Conservation (phyloP, 2,888 invertebrate species). For the Nezara viridula region DNA sequence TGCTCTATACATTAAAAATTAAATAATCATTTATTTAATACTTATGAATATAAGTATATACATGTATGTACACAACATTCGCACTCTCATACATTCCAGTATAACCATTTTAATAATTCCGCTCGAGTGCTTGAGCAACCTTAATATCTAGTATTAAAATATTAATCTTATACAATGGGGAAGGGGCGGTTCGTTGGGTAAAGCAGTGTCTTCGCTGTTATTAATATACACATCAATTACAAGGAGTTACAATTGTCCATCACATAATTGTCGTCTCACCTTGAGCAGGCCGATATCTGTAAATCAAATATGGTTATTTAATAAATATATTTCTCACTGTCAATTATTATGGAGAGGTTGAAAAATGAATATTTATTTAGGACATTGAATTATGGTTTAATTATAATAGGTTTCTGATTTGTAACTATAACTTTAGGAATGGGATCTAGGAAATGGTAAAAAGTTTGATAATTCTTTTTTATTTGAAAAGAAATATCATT, state of each 20-base stretch:
- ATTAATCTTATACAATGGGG: constrained; percentile 55
- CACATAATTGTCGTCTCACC: constrained; percentile 56
- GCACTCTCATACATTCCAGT: constrained; percentile 53
- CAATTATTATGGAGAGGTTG: too few relatives aligned
- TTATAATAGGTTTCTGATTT: too few relatives aligned
- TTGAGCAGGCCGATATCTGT: constrained; percentile 58
- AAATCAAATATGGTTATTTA: neutral
- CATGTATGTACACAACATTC: constrained; percentile 56
- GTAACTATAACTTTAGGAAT: too few relatives aligned
- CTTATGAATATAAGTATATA: constrained; percentile 54
- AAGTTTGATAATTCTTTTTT: too few relatives aligned
- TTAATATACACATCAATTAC: constrained; percentile 56
- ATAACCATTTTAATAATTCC: constrained; percentile 56
- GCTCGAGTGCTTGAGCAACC: constrained; percentile 63
- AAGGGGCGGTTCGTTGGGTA: constrained; percentile 58
- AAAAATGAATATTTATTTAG: too few relatives aligned
- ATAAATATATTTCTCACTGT: neutral
- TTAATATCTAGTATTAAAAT: constrained; percentile 58
- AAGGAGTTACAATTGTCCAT: constrained; percentile 58
- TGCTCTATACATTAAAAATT: constrained; percentile 26
- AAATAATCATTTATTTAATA: constrained; percentile 23
- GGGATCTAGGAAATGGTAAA: too few relatives aligned
- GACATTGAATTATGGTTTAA: too few relatives aligned
- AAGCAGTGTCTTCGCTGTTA: constrained; percentile 54
- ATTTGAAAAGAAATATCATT: too few relatives aligned